Evolutionary conservation across 2,113 vertebrate species (phyloP).

Genomic region (Daubentonia madagascariensis): DNA sequence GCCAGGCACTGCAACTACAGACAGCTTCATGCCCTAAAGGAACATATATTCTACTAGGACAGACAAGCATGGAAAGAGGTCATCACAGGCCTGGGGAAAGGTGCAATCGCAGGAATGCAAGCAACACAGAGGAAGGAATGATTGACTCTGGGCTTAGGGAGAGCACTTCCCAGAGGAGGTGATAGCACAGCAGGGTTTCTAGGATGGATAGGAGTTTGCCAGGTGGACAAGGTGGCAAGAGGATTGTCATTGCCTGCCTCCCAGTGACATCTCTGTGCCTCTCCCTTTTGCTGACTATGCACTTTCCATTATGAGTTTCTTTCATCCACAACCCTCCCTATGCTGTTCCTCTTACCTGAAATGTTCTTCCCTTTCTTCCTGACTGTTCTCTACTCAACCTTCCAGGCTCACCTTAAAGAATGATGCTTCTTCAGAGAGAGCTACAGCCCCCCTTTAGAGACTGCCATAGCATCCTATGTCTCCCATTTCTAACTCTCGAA

Average conservation of each 20-base stretch:
- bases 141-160: background rate
- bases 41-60: background rate
- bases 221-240: background rate
- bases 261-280: background rate
- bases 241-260: background rate
- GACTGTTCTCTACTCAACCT: background rate
- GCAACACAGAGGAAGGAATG: background rate
- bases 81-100: background rate
- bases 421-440: background rate
- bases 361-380: background rate
- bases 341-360: background rate
- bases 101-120: background rate
- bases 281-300: background rate
- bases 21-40: background rate
- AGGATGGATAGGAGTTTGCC: conserved; percentile 39
- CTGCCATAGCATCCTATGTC: background rate
- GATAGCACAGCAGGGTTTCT: background rate
- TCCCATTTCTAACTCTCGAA: background rate
- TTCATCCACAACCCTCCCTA: background rate
- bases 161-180: background rate
- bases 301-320: background rate
- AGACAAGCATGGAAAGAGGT: background rate
- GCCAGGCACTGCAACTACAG: background rate
- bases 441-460: background rate
- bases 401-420: background rate